Conservation (phyloP, 2,797 vertebrate genomes). For the Clarias fuscus region DNA sequence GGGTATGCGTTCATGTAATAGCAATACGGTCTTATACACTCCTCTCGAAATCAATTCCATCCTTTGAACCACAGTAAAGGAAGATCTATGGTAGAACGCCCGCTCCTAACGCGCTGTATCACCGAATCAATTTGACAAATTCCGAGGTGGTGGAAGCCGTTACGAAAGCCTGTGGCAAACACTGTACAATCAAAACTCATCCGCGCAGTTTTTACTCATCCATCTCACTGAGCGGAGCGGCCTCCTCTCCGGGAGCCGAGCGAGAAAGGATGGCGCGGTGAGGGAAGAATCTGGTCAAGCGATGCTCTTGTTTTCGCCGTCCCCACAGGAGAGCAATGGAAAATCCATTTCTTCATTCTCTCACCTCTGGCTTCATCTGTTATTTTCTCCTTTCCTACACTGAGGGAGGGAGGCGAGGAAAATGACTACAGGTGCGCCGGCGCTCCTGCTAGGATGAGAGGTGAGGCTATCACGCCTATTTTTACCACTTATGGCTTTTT, state of each 20-base stretch:
- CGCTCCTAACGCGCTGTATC: not conserved
- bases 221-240: not conserved
- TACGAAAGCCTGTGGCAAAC: constrained; percentile 18
- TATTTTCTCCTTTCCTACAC: not conserved
- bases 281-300: constrained; percentile 37
- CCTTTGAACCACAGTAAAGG: constrained; percentile 4
- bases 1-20: not conserved
- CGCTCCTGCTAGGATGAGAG: not conserved
- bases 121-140: constrained; percentile 18
- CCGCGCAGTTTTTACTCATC: constrained; percentile 22
- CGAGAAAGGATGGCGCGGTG: constrained; percentile 3
- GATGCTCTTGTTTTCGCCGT: constrained; percentile 34
- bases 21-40: constrained; percentile 10
- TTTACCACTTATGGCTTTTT: constrained; percentile 14
- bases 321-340: constrained; percentile 42
- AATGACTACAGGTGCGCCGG: constrained; percentile 16
- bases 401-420: not conserved
- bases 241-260: constrained; percentile 26
- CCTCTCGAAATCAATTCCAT: constrained; percentile 22
- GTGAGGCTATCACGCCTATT: not conserved
- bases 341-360: constrained; percentile 53
- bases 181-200: constrained; percentile 28
- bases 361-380: constrained; percentile 48
- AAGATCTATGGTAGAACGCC: constrained; percentile 23
- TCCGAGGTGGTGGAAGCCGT: not conserved